phyloP scores from a whole-genome alignment of 2,888 invertebrate species.

The Orchesella flavescens region DNA sequence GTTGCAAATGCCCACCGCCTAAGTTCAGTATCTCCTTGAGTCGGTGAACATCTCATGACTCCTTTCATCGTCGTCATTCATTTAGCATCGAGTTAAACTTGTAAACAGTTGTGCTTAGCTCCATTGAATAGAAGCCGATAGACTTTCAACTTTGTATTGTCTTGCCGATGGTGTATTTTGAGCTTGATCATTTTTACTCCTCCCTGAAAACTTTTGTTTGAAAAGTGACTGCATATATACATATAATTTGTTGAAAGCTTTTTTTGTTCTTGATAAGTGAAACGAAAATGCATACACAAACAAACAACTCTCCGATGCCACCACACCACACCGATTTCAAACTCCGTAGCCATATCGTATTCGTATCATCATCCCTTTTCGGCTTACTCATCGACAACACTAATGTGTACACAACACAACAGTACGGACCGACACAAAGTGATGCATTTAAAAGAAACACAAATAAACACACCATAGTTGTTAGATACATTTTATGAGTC shows the following conservation, averaged over 20 bases:
- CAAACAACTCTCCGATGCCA: slow-evolving; percentile 1
- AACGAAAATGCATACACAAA: slow-evolving; percentile 10
- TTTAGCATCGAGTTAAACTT: no score
- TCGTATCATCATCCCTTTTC: no score
- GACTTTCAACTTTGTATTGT: no score
- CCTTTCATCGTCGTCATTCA: no score
- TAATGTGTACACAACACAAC: not conserved
- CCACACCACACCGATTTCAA: not conserved
- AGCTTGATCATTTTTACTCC: not conserved
- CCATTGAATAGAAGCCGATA: no score
- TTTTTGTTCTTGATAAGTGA: not conserved
- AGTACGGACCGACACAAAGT: not conserved
- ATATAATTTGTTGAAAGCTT: not conserved
- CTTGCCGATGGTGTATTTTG: not conserved
- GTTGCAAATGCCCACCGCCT: no score
- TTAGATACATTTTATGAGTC: slow-evolving; percentile 28
- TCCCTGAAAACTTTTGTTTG: not conserved
- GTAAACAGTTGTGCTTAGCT: no score
- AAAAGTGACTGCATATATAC: not conserved
- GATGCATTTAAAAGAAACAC: not conserved
- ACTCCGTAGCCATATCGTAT: no score
- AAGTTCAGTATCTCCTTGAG: no score
- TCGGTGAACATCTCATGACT: no score
- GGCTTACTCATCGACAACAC: not conserved
- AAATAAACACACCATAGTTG: slow-evolving; percentile 16